These are phyloP conservation scores for Eulimnadia texana DNA, from an alignment of 1,140 invertebrate species.

Conservation along the genomic window DNA sequence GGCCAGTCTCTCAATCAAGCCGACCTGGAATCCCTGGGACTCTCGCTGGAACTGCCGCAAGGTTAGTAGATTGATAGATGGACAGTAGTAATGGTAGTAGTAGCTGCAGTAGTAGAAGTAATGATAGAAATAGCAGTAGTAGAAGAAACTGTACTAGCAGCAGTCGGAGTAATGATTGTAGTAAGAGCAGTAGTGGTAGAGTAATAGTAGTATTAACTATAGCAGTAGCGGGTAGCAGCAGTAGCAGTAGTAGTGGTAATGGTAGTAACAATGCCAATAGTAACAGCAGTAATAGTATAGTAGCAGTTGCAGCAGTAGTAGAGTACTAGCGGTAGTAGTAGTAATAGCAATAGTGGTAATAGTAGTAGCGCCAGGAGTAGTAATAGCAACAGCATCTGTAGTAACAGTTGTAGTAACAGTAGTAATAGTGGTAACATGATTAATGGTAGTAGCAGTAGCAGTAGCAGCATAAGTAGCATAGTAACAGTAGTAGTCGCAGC, in stretches of 20 bases:
- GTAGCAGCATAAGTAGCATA: background rate
- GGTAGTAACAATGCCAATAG: background rate
- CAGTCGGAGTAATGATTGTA: background rate
- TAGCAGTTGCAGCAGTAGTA: background rate
- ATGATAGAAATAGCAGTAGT: background rate
- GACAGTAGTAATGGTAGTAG: background rate
- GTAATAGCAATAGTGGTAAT: background rate
- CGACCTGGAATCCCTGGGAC: conserved; percentile 50
- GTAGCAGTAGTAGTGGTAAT: background rate
- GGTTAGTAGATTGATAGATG: conserved; percentile 29
- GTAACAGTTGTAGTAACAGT: background rate
- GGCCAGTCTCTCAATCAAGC: conserved; percentile 35
- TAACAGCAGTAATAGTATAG: background rate
- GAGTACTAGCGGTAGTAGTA: background rate
- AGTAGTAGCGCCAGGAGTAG: background rate
- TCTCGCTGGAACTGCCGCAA: conserved; percentile 50
- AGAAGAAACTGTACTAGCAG: background rate
- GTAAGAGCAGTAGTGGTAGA: background rate
- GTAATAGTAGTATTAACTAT: background rate
- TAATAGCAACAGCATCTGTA: background rate
- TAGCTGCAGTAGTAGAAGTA: background rate
- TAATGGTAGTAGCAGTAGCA: background rate
- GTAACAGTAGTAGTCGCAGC: background rate
- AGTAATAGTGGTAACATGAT: background rate
- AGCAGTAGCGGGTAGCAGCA: background rate